Evolutionary conservation across 2,888 invertebrate species (phyloP).

Genomic region (Gortyna flavago): DNA sequence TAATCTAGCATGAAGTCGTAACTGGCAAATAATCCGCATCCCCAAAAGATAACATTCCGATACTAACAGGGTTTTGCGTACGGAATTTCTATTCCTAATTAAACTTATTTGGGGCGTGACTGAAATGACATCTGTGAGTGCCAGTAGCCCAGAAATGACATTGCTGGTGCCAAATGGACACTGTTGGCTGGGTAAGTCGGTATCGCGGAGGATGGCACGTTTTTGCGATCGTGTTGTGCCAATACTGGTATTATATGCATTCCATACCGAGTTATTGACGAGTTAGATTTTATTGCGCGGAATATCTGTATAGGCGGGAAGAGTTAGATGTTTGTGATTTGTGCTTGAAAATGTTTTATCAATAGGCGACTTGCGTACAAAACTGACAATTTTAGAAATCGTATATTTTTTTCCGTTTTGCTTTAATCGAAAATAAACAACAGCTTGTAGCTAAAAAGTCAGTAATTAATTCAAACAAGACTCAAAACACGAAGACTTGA

Average conservation of each 20-base stretch:
- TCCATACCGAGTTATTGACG: slow-evolving; percentile 33
- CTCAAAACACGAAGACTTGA: slow-evolving; percentile 23
- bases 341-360: background rate
- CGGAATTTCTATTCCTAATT: slow-evolving; percentile 75
- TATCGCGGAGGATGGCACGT: slow-evolving; percentile 50
- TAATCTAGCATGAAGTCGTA: slow-evolving; percentile 60
- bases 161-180: slow-evolving; percentile 73
- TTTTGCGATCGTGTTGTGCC: slow-evolving; percentile 57
- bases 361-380: background rate
- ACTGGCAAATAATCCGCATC: slow-evolving; percentile 43
- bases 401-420: no score
- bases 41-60: slow-evolving; percentile 58
- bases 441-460: background rate
- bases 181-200: slow-evolving; percentile 65
- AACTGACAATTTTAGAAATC: background rate
- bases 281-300: slow-evolving; percentile 20
- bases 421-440: background rate
- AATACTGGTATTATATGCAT: slow-evolving; percentile 34
- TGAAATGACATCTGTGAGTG: slow-evolving; percentile 70
- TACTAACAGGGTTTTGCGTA: slow-evolving; percentile 55
- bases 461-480: slow-evolving; percentile 47
- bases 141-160: slow-evolving; percentile 71
- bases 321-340: slow-evolving; percentile 3
- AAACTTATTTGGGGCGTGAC: slow-evolving; percentile 74
- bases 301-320: slow-evolving; percentile 25